Evolutionary conservation across 2,113 vertebrate species (phyloP).

Genomic region (Pygoscelis antarcticus): DNA sequence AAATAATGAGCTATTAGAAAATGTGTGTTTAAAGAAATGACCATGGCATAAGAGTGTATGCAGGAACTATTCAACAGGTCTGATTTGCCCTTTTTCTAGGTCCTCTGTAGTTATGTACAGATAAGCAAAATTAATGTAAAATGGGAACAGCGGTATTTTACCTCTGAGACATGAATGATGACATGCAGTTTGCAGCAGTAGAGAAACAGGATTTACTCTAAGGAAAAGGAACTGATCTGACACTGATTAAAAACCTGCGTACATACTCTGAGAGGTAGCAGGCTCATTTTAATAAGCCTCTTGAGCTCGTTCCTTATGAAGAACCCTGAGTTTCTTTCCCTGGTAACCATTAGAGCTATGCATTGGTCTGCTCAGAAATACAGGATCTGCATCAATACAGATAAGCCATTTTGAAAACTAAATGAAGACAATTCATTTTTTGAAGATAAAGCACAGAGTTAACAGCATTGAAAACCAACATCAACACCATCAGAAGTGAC

Average conservation of each 20-base stretch:
- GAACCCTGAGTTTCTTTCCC: not conserved
- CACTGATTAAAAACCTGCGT: not conserved
- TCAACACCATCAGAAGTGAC: not conserved
- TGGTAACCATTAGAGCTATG: not conserved
- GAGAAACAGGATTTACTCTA: not conserved
- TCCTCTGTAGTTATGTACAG: not conserved
- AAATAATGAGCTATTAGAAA: not conserved
- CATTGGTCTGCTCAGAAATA: not conserved
- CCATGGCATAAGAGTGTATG: not conserved
- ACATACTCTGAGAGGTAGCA: not conserved
- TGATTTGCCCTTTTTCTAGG: not conserved
- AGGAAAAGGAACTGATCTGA: not conserved
- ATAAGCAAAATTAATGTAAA: not conserved
- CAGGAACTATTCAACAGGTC: not conserved
- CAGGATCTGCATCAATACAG: not conserved
- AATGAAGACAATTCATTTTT: not conserved
- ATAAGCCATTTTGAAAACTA: not conserved
- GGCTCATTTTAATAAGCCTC: not conserved
- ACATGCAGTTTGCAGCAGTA: not conserved
- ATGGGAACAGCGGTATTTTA: not conserved
- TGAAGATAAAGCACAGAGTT: not conserved
- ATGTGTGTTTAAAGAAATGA: not conserved
- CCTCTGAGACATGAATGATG: not conserved
- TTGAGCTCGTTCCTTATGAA: not conserved
- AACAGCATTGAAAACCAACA: not conserved